A percentile compares a stretch with the other conserved stretches of the same genome.
Conservation (phyloP, 2,888 invertebrate genomes). For the Drosophila peninsularis region DNA sequence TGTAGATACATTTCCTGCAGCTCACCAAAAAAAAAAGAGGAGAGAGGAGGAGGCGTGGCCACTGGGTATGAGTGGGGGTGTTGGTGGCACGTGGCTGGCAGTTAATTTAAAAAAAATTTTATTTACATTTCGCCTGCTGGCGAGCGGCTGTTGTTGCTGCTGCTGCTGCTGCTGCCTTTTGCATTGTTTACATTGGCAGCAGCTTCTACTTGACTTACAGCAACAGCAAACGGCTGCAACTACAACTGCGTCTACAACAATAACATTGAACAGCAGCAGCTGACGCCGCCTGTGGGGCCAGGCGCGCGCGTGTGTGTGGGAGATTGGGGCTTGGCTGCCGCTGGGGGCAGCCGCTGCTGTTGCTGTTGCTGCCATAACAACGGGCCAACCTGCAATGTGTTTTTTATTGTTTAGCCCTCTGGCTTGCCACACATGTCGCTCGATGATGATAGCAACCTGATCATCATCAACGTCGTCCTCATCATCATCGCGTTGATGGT, state of each 20-base stretch:
- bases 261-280: constrained; percentile 50
- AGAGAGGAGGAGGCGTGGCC: background rate
- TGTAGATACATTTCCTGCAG: constrained; percentile 77
- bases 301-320: background rate
- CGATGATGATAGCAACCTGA: constrained; percentile 20
- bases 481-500: constrained; percentile 7
- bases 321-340: constrained; percentile 40
- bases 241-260: constrained; percentile 23
- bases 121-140: constrained; percentile 74
- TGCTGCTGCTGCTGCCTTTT: constrained; percentile 42
- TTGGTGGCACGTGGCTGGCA: constrained; percentile 64
- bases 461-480: constrained; percentile 17
- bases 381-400: constrained; percentile 49
- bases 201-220: constrained; percentile 72
- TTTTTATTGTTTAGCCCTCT: constrained; percentile 55
- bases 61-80: background rate
- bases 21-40: constrained; percentile 13
- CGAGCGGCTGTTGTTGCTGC: constrained; percentile 41
- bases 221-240: constrained; percentile 49
- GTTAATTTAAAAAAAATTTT: constrained; percentile 74
- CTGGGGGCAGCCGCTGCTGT: constrained; percentile 30
- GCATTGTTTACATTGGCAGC: constrained; percentile 73
- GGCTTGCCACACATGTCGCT: constrained; percentile 37
- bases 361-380: constrained; percentile 50
- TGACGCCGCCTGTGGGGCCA: constrained; percentile 52